Base-by-base conservation (phyloP, 2,113 vertebrate genomes). In the Macheiramphus alcinus region DNA sequence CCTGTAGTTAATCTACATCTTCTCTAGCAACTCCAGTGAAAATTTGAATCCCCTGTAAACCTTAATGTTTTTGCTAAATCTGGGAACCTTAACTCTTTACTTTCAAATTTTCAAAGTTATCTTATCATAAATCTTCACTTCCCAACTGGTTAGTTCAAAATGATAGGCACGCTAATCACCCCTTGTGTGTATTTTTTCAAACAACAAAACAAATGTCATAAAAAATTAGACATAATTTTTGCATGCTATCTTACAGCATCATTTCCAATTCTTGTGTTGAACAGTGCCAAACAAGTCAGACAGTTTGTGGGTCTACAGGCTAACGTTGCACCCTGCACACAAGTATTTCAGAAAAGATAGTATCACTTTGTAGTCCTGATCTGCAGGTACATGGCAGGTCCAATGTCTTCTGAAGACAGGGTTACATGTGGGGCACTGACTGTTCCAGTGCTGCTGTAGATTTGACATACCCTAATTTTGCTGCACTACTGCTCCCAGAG, bases 341-440 rank as follows among this genome's bases (percentile, higher is more conserved):
- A 40, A 17, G 4, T 19, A 52, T 36, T 6, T 72, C 47, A 72
- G 11, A 27, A 80, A 58, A 27, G 10, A 40, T 6, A 45, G 5
- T 3, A 14, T 10, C 1, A 3, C 17, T 59, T 53, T 42, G 6
- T 8, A 50, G 11, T 27, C 21, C 40, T 2, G 0, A 38, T 63
- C n/a, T 68, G 40, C 1, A 3, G 6, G 5, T 25, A 5, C 36
- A 19, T 4, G 21, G 16, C 11, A 71, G 29, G 26, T 32, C 38
- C 47, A 47, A 1, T 13, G 7, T 31, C 74, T 67, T 43, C 80
- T 80, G 34, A 61, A 68, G 47, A 25, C 31, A 66, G 9, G 17
- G 21, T 40, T 71, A 32, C 3, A 5, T 32, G 26, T 5, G 11
- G 16, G 16, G 23, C 63, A 58, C 21, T 7, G 27, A 31, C 7